Percentiles rank a stretch among this genome's conserved stretches.
phyloP scores from a whole-genome alignment of 1,140 invertebrate genomes.

The Pollicipes pollicipes region DNA sequence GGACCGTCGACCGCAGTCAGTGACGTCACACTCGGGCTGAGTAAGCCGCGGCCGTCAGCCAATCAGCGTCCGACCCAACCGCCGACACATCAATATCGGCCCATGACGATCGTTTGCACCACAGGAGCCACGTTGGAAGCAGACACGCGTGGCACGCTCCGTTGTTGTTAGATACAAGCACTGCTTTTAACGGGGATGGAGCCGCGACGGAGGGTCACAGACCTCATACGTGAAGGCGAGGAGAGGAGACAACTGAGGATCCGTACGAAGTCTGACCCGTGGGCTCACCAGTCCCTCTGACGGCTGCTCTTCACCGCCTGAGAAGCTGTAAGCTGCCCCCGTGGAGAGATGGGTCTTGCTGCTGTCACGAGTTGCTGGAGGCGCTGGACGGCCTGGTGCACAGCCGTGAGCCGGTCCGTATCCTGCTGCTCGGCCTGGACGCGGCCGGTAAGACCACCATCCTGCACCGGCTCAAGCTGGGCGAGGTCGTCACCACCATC shows the following conservation, averaged over 20 bases:
- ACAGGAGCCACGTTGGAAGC: not conserved
- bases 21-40: too few relatives aligned
- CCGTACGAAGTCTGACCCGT: not conserved
- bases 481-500: conserved; percentile 43
- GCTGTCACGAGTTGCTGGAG: not conserved
- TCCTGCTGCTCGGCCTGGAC: conserved; percentile 31
- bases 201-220: not conserved
- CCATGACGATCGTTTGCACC: not conserved
- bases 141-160: not conserved
- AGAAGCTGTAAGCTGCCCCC: not conserved
- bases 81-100: too few relatives aligned
- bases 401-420: not conserved
- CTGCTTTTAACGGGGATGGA: not conserved
- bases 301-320: too few relatives aligned
- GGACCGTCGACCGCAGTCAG: too few relatives aligned
- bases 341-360: not conserved
- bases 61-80: not conserved
- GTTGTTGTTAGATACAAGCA: too few relatives aligned
- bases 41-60: too few relatives aligned
- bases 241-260: not conserved
- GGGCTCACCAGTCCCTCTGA: too few relatives aligned
- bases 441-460: conserved; percentile 43
- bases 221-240: too few relatives aligned
- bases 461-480: conserved; percentile 41
- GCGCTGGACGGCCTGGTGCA: not conserved